Evolutionary conservation across 2,113 vertebrate genomes (phyloP).

Genomic region (Empidonax alnorum): DNA sequence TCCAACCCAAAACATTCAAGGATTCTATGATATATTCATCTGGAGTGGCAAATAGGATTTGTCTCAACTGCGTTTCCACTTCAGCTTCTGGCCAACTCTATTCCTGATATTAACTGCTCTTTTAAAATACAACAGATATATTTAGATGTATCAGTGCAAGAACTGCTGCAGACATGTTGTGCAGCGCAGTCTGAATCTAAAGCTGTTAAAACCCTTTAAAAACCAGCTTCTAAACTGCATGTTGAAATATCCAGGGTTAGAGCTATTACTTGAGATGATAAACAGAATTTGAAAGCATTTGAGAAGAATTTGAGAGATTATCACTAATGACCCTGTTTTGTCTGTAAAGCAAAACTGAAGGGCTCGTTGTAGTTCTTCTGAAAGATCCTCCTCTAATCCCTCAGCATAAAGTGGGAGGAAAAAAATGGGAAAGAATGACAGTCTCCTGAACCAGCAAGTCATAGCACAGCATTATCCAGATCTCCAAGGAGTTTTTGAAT

Average conservation of each 20-base stretch:
- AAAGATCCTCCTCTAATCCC: neutral
- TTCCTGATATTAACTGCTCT: neutral
- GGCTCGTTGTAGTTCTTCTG: neutral
- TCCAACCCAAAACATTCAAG: neutral
- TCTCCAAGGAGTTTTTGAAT: neutral
- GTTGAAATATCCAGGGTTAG: neutral
- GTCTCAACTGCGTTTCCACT: neutral
- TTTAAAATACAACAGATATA: neutral
- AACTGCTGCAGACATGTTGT: neutral
- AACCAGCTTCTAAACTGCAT: neutral
- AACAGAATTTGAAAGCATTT: neutral
- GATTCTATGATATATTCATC: neutral
- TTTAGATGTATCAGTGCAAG: neutral
- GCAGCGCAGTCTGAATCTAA: neutral
- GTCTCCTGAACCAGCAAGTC: neutral
- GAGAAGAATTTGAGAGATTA: neutral
- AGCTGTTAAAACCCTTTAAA: neutral
- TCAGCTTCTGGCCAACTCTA: neutral
- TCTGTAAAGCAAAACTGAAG: neutral
- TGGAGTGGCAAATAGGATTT: neutral
- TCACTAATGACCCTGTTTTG: neutral
- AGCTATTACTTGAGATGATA: neutral
- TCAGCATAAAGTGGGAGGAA: neutral
- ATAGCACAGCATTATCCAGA: neutral
- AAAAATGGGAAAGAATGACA: neutral